Percentiles rank a stretch among this genome's conserved stretches.
These are phyloP conservation scores for Selenia dentaria DNA, from an alignment of 2,888 invertebrate species.

Conservation along the genomic window DNA sequence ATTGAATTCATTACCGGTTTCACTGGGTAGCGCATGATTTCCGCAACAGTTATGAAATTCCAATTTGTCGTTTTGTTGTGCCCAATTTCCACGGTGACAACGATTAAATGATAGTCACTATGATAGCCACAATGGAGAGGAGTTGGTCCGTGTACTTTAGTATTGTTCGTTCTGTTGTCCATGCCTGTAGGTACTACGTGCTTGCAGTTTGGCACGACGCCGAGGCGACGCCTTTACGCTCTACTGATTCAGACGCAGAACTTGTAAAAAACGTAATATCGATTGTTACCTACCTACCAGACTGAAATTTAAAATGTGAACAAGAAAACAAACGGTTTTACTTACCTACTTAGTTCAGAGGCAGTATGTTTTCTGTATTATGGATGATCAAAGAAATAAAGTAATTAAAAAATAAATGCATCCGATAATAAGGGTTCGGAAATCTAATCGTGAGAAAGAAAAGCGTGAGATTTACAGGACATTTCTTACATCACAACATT, in stretches of 20 bases:
- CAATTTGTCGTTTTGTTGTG: slow-evolving; percentile 35
- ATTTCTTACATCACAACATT: too few species aligned
- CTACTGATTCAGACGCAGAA: slow-evolving; percentile 29
- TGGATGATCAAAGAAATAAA: too few species aligned
- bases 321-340: too few species aligned
- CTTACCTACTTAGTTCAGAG: too few species aligned
- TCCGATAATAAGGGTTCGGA: too few species aligned
- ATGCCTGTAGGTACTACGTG: slow-evolving; percentile 39
- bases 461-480: too few species aligned
- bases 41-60: slow-evolving; percentile 58
- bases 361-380: too few species aligned
- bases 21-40: slow-evolving; percentile 33
- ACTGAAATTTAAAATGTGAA: too few species aligned
- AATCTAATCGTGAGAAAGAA: too few species aligned
- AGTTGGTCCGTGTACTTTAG: slow-evolving; percentile 13
- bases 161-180: neutral
- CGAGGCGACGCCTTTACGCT: slow-evolving; percentile 41
- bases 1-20: slow-evolving; percentile 15
- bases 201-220: slow-evolving; percentile 37
- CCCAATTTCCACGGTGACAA: slow-evolving; percentile 53
- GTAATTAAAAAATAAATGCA: too few species aligned
- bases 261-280: too few species aligned
- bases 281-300: too few species aligned
- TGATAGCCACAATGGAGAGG: slow-evolving; percentile 25
- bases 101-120: slow-evolving; percentile 40